Conservation (phyloP, 2,888 invertebrate genomes). For the Ichneumoninae sp. region DNA sequence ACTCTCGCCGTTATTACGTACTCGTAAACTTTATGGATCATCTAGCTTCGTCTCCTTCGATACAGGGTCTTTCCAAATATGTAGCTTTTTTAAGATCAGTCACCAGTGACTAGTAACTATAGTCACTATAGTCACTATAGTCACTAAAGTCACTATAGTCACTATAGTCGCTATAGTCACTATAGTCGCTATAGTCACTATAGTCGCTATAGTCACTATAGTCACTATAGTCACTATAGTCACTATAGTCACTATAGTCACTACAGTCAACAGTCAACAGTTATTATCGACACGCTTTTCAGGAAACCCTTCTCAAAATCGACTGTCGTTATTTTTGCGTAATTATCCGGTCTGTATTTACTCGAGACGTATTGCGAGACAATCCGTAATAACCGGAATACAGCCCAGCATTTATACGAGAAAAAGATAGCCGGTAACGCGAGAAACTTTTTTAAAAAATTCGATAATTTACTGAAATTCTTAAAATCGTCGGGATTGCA, state of each 20-base stretch:
- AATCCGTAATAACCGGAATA: slow-evolving; percentile 61
- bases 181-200: no score
- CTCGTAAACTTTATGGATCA: not conserved
- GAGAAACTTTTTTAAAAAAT: not conserved
- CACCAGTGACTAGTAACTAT: no score
- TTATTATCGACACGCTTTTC: slow-evolving; percentile 39
- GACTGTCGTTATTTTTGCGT: slow-evolving; percentile 29
- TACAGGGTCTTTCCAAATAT: not conserved
- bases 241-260: no score
- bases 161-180: no score
- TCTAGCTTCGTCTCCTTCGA: not conserved
- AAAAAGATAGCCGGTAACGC: not conserved
- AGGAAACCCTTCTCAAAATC: slow-evolving; percentile 11
- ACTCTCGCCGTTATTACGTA: not conserved
- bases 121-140: no score
- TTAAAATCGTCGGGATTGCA: not conserved
- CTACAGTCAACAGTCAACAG: no score
- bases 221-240: no score
- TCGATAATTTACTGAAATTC: not conserved
- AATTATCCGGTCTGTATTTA: slow-evolving; percentile 4
- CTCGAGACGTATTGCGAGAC: slow-evolving; percentile 55
- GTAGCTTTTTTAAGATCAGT: not conserved
- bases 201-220: no score
- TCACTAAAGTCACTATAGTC: no score
- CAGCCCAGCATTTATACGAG: slow-evolving; percentile 14